A percentile compares a stretch with the other conserved stretches of the same genome.
Conservation (phyloP, 2,113 vertebrate genomes). For the Rostratula benghalensis region DNA sequence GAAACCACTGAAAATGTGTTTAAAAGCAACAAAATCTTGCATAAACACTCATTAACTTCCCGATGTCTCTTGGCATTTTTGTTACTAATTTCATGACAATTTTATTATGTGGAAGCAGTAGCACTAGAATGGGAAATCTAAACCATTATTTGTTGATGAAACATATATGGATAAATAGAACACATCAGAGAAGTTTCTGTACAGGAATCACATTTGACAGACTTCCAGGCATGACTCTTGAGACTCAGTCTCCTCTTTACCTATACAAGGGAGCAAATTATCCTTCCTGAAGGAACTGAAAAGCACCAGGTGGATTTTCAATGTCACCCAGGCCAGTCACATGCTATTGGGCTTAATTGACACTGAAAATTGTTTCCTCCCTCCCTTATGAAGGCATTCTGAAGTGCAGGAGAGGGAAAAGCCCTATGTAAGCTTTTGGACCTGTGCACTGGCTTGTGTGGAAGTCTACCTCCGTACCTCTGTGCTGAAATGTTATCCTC, state of each 20-base stretch:
- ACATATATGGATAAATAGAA: neutral
- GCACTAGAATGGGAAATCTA: neutral
- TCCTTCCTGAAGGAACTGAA: neutral
- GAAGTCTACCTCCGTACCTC: constrained; percentile 76
- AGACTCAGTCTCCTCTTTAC: neutral
- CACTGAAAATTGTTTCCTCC: neutral
- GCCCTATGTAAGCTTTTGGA: neutral
- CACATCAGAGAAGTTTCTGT: neutral
- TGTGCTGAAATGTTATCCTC: constrained; percentile 86
- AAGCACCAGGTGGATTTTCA: neutral
- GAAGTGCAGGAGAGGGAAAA: neutral
- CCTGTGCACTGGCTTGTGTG: neutral
- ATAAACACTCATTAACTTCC: neutral
- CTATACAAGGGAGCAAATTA: neutral
- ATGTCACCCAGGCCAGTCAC: neutral
- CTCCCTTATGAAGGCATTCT: neutral
- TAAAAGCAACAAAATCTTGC: neutral
- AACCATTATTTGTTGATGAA: neutral
- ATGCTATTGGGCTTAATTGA: neutral
- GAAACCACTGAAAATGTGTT: neutral
- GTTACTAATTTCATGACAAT: neutral
- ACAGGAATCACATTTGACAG: neutral
- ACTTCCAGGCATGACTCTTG: neutral
- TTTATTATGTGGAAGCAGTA: neutral
- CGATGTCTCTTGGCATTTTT: neutral